Percentiles rank a stretch among this genome's conserved stretches.
Conservation (phyloP, 1,140 invertebrate species). For the Akabosia matsudoensis region DNA sequence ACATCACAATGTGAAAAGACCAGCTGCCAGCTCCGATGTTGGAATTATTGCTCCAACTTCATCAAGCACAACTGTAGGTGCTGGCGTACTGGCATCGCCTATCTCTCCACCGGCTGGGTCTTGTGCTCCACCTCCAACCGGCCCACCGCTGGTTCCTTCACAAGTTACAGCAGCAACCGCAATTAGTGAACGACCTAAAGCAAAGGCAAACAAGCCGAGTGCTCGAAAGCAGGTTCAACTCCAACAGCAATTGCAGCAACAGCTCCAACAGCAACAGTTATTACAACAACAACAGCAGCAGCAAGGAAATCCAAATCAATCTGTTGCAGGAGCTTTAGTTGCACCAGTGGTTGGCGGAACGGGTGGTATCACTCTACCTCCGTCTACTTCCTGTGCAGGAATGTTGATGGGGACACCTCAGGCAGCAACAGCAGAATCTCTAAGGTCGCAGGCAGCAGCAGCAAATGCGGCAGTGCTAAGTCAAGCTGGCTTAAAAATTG, state of each 20-base stretch:
- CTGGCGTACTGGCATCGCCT: constrained; percentile 37
- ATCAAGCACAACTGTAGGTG: constrained; percentile 42
- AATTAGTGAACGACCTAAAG: constrained; percentile 74
- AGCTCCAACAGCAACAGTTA: constrained; percentile 33
- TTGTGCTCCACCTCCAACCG: constrained; percentile 20
- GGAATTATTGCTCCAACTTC: constrained; percentile 25
- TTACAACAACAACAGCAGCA: constrained; percentile 29
- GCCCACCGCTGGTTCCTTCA: constrained; percentile 46
- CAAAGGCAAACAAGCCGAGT: constrained; percentile 48
- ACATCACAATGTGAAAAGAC: constrained; percentile 44
- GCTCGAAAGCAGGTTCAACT: constrained; percentile 43
- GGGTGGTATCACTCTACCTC: neutral
- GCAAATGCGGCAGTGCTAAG: constrained; percentile 9
- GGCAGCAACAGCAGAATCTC: constrained; percentile 5
- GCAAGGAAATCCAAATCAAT: neutral
- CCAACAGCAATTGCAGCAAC: constrained; percentile 39
- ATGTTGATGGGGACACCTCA: neutral
- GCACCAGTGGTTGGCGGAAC: neutral
- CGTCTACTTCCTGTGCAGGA: neutral
- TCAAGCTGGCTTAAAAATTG: constrained; percentile 1
- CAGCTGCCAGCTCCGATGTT: constrained; percentile 42
- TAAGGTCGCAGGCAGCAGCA: neutral
- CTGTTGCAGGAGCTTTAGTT: neutral
- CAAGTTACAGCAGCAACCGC: constrained; percentile 56
- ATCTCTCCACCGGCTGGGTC: neutral